Conservation (phyloP, 1,140 invertebrate species). For the Trissolcus basalis region DNA sequence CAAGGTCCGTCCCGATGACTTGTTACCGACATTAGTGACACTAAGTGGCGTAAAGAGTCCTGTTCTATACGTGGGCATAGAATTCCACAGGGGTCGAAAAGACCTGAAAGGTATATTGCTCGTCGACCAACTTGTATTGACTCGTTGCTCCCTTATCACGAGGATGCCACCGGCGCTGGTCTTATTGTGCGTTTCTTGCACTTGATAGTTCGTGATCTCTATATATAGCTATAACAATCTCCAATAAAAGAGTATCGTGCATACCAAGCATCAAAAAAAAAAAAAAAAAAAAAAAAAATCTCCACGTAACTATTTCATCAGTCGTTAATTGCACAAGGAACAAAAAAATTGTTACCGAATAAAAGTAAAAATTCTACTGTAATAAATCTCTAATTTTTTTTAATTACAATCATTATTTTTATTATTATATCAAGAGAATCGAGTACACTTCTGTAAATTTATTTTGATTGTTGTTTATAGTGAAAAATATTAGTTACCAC, state of each 20-base stretch:
- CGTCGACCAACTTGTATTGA: constrained; percentile 50
- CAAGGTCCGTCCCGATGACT: constrained; percentile 66
- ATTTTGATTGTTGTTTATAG: too few species aligned
- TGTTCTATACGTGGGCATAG: constrained; percentile 53
- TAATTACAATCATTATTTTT: too few species aligned
- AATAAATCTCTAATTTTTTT: too few species aligned
- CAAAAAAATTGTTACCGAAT: too few species aligned
- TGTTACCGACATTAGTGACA: constrained; percentile 63
- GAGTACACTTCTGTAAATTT: too few species aligned
- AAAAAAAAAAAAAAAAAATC: too few species aligned
- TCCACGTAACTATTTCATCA: too few species aligned
- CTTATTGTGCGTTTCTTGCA: constrained; percentile 51
- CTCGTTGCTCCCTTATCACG: constrained; percentile 51
- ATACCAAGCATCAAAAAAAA: constrained; percentile 56
- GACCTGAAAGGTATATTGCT: constrained; percentile 50
- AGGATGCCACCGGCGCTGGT: constrained; percentile 50
- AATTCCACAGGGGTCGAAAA: constrained; percentile 55
- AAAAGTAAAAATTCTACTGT: too few species aligned
- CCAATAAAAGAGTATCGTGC: constrained; percentile 56
- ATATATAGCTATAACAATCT: constrained; percentile 52
- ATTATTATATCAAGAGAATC: too few species aligned
- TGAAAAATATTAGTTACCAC: too few species aligned
- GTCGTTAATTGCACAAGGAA: too few species aligned
- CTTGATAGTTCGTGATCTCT: constrained; percentile 50
- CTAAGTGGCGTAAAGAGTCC: constrained; percentile 65